Evolutionary conservation across 2,113 vertebrate species (phyloP), one percentile per base, ranked within the genome.

Genomic region (Trinectes maculatus): DNA sequence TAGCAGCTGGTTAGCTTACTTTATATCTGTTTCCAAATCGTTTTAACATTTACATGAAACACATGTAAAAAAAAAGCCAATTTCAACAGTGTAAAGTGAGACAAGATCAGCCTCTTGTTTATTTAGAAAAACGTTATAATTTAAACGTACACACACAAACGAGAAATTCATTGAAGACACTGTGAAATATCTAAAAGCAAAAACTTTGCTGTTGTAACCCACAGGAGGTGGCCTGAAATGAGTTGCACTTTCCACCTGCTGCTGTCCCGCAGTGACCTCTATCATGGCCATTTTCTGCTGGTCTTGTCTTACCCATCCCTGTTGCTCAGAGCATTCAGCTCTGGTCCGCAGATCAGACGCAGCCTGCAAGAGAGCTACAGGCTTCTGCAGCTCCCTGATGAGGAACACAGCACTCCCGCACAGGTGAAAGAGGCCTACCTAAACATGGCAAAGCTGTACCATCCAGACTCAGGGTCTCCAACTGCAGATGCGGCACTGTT

Each of bases 381-480:
- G 11, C 75, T 92, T 6, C 84, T 94, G 39, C 89, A 91, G 47
- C 82, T 93, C 40, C 87, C 93, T 0, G 87, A 82, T 0, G 61
- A 82, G 0, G 74, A 49, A 3, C 19, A 26, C 33, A 83, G 79
- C 72, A 87, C 64, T 57, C 83, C 90, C 0, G 91, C 91, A 0
- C 92, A 95, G 7, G 91, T 96, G 55, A 95, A 94, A 71, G 92
- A 93, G 54, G 94, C 96, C 0, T 98, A 96, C 26, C 87, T 78
- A 25, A 90, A 40, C 9, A 92, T 98, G 1, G 96, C 96, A 58
- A 99, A 96, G 71, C 92, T 94, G 3, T 96, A 96, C 84, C 96
- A 99, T 43, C 97, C 96, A 0, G 97, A 98, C 51, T 94, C 94
- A 0, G 93, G 95, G 4, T 90, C 92, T 1, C 28, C 77, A 12